Evolutionary conservation across 2,888 invertebrate species (phyloP).

Genomic region (Noctua fimbriata): DNA sequence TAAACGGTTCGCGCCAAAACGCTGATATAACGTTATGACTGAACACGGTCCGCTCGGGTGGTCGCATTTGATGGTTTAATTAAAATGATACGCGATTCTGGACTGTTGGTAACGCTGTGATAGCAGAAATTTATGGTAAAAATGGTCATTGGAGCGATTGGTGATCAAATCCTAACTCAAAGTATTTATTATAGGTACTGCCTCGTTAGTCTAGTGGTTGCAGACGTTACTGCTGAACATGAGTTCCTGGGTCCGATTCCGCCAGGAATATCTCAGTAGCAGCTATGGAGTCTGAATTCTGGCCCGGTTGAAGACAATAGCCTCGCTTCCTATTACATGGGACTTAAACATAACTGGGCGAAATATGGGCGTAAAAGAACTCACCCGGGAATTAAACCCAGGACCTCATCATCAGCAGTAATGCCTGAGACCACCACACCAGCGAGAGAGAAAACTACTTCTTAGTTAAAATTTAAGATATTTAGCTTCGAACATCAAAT

Average conservation of each 20-base stretch:
- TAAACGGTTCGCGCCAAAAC: slow-evolving; percentile 59
- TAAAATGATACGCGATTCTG: slow-evolving; percentile 33
- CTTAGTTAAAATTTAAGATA: not conserved
- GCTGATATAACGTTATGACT: slow-evolving; percentile 50
- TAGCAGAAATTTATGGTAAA: slow-evolving; percentile 14
- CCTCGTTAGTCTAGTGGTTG: too few species aligned
- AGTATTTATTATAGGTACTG: not conserved
- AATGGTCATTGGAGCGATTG: not conserved
- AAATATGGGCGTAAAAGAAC: not conserved
- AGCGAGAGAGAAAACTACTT: not conserved
- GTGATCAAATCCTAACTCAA: not conserved
- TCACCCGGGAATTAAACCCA: not conserved
- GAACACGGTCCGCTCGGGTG: slow-evolving; percentile 34
- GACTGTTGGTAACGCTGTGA: not conserved
- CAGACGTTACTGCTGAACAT: too few species aligned
- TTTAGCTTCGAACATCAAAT: not conserved
- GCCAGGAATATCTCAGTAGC: not conserved
- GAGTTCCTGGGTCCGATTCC: too few species aligned
- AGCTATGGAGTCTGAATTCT: not conserved
- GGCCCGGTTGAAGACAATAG: not conserved
- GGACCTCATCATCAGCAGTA: not conserved
- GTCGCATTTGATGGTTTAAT: slow-evolving; percentile 27
- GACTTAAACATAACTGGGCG: not conserved
- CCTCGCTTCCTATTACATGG: not conserved
- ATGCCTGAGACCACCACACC: not conserved